phyloP scores from a whole-genome alignment of 2,113 vertebrate species.

The Sander lucioperca region DNA sequence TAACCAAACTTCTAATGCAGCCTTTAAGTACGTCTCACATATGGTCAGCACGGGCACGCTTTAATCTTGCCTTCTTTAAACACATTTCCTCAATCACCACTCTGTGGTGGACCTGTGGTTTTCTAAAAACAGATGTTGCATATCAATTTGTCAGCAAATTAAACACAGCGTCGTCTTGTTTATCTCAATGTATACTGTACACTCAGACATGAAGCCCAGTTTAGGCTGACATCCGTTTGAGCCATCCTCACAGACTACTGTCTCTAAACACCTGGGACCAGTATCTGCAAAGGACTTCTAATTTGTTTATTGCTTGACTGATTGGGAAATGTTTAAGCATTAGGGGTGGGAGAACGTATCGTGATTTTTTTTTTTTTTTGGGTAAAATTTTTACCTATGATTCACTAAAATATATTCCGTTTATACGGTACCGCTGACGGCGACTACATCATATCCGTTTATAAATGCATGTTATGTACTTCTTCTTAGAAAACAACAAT shows the following conservation, averaged over 20 bases:
- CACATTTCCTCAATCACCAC: constrained; percentile 44
- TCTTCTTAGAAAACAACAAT: no score
- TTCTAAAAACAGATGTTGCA: constrained; percentile 41
- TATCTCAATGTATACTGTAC: constrained; percentile 14
- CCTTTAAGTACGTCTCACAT: constrained; percentile 58
- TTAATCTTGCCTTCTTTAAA: constrained; percentile 60
- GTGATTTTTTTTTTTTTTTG: no score
- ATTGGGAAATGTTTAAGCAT: background rate
- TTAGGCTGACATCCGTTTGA: constrained; percentile 26
- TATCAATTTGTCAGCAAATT: constrained; percentile 8
- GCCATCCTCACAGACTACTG: constrained; percentile 53
- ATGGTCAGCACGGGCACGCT: constrained; percentile 41
- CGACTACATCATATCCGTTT: no score
- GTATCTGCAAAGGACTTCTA: background rate
- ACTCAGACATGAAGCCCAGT: background rate
- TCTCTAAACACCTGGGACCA: constrained; percentile 53
- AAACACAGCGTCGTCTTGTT: background rate
- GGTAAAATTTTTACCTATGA: no score
- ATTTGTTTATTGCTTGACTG: background rate
- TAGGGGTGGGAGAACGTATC: no score
- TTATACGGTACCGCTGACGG: no score
- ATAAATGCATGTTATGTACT: no score
- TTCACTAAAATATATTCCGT: no score
- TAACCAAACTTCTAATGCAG: constrained; percentile 62
- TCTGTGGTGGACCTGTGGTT: background rate